Evolutionary conservation across 1,140 invertebrate species (phyloP), one percentile per base, ranked within the genome.

Genomic region (Brachionus calyciflorus): DNA sequence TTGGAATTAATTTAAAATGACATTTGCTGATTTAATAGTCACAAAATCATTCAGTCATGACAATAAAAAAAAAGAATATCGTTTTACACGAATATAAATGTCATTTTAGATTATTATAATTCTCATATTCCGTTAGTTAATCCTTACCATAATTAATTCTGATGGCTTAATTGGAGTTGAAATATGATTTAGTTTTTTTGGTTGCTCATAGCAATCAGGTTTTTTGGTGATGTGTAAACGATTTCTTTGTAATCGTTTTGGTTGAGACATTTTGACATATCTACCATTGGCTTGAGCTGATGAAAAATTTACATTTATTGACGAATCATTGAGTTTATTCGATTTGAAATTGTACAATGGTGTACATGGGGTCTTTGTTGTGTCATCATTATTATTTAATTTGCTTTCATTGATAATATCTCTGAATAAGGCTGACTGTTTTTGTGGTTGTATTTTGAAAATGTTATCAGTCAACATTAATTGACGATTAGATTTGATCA

Each of bases 241-340:
- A 73, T 73, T 73, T 51, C 69, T 37, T 40, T 73, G 69, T n/a
- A 73, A 41, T 73, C 69, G 21, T 73, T 73, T 73, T 4, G 69
- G 69, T 21, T 73, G 69, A 51, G 69, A 7, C 10, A 17, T 26
- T 19, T 73, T 73, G 26, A 73, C 69, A 55, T 73, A 73, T 37
- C 69, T 17, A 5, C 26, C 51, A 33, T 37, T 24, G 7, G 46
- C 30, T 51, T 73, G 69, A 33, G 55, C n/a, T 3, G 28, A 12
- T 17, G 37, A 33, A 19, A 60, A 60, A 28, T 60, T 60, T 33
- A 37, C 37, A 19, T 28, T 60, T 30, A 37, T 17, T 5, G 10
- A 3, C 21, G 51, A 55, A 24, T 24, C 21, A 28, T 21, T 55
- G 10, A 55, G 7, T 55, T 55, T 55, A 4, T 65, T 65, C 26